Base-by-base conservation (phyloP, 2,888 invertebrate genomes). In the Danaus chrysippus region DNA sequence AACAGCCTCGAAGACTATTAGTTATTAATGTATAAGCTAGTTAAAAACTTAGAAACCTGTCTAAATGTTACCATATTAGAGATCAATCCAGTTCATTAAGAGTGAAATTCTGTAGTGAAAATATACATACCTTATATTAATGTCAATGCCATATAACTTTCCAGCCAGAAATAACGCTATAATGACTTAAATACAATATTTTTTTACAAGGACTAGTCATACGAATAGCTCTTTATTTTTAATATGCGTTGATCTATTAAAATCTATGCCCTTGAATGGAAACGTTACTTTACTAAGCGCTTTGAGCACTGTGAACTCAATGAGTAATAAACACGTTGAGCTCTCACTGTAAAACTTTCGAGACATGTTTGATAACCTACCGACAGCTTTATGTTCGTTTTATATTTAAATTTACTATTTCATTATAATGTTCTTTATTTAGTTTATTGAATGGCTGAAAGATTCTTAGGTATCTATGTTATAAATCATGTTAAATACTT, bases 351-450 rank as follows among this genome's bases (percentile, higher is more conserved):
- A 87, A 84, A 86, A 82, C 82, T 84, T 78, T 70, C 70, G 68
- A 65, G 75, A 76, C 82, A 83, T 86, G 86, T 82, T 71, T 76
- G 77, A 79, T 85, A 87, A 88, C 85, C 77, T 82, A 82, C 77
- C 68, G 86, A 86, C 86, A 84, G 80, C 70, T 87, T 86, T 82
- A 84, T 79, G 78, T 73, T 71, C 17, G 10, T 19, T 55, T 17
- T 49, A 49, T 0, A 17, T 17, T 49, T 10, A 10, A 10, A 9
- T 10, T 17, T 11, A n/a, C 10, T 3, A n/a, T 10, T 46, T 10
- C 17, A 10, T 17, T 17, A 17, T 49, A 49, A 5, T 1, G 3
- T 10, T 17, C 1, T 10, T 9, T 10, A 17, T 15, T 46, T 9
- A n/a, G 9, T 13, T 15, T 15, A n/a, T 3, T 34, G 6, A 5